Evolutionary conservation across 2,113 vertebrate species (phyloP), one percentile per base, ranked within the genome.

Genomic region (Stigmatopora nigra): DNA sequence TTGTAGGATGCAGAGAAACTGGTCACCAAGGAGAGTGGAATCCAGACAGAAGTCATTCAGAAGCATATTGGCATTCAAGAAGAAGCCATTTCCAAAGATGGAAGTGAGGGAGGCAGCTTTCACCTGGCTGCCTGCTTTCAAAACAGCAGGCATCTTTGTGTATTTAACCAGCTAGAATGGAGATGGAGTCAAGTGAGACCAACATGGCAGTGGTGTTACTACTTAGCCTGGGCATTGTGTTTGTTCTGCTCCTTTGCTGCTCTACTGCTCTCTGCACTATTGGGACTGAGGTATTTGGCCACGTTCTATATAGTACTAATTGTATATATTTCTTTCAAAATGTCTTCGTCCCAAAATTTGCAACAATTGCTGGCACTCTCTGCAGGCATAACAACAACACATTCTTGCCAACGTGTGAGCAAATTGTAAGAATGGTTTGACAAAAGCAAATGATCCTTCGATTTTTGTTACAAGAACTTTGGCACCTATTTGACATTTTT

Each of bases 211-310:
- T 86, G 88, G 85, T 72, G 75, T 61, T 62, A 57, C 41, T 82
- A 59, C 31, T 1, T 79, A 12, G 84, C 81, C 4, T 93, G 91
- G 92, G 15, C 19, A 4, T 4, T 91, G 2, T 93, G 91, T 70
- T 58, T 87, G 38, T 59, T 76, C 12, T 7, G 85, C 25, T 81
- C 78, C 22, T 0, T 91, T n/a, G 71, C 35, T 70, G 89, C 83
- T 61, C 64, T 86, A 13, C 10, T 70, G 22, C 61, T 88, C 20
- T 87, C 88, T 53, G 83, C 67, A 14, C 3, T 79, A 17, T 73
- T 94, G 56, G 92, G 92, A 73, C 78, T 82, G 47, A 91, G 90
- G 93, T 93, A 84, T 52, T 19, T 12, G 19, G 13, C 20, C 45
- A 15, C 5, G 20, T 14, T 3, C 41, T 2, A 10, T 19, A 44